Evolutionary conservation across 2,113 vertebrate genomes (phyloP), one percentile per base, ranked within the genome.

Genomic region (Mus pahari): DNA sequence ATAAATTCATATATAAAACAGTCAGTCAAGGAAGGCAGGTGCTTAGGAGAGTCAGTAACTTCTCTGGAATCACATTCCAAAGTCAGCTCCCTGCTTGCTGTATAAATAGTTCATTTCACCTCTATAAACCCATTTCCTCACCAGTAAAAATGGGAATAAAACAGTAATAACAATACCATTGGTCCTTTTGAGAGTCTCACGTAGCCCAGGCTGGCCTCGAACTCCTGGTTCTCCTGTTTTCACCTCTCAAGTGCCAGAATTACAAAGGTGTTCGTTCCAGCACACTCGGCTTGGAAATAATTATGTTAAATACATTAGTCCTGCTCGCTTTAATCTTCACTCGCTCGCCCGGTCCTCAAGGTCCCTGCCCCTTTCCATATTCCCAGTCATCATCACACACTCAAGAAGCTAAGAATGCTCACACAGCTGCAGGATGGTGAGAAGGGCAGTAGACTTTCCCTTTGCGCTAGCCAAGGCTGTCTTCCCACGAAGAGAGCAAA

Each of bases 361-460:
- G 20, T 31, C 75, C 48, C 1, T 16, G 16, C 2, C 19, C 28
- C 24, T 45, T 55, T 22, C 20, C 19, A 7, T 33, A 39, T 64
- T 66, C 3, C 33, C n/a, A 62, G 88, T 31, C 0, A 39, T 36
- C 0, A 36, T 33, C 17, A 10, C 17, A 45, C 8, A 5, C 14
- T 13, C 26, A 26, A 16, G 16, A 22, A 60, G 48, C 17, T 13
- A 64, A 36, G 13, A 14, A 31, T 45, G 19, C 12, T 9, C 11
- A 48, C 42, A 16, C 50, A 14, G 5, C 31, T 7, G 17, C 1
- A 26, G 45, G 19, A 24, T 0, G 2, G 39, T 4, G 42, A 55
- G 36, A 39, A 4, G 3, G 9, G 50, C 7, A 0, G 13, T 17
- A 24, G 45, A 33, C 50, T 87, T 87, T 91, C 75, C 36, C 42